Percentiles rank a stretch among this genome's conserved stretches.
Evolutionary conservation across 2,888 invertebrate genomes (phyloP).

Genomic region (Ceriagrion tenellum): DNA sequence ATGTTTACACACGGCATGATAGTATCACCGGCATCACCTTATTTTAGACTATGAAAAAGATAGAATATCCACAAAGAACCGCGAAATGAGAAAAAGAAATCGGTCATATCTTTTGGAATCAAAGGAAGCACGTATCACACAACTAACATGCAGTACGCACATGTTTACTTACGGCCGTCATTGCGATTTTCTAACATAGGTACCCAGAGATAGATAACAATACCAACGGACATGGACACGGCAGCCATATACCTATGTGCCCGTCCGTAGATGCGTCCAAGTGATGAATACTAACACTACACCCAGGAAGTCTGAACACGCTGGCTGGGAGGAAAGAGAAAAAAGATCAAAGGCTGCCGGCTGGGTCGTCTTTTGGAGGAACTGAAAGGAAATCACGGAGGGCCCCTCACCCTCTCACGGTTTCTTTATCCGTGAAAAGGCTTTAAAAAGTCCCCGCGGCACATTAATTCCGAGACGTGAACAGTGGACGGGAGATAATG

Average conservation of each 20-base stretch:
- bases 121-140: too few species aligned
- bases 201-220: background rate
- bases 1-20: too few species aligned
- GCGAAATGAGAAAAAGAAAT: too few species aligned
- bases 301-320: background rate
- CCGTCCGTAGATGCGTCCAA: background rate
- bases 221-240: background rate
- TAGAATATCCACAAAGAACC: too few species aligned
- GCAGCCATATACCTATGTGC: background rate
- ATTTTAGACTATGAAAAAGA: too few species aligned
- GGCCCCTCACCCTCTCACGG: background rate
- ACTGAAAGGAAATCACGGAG: background rate
- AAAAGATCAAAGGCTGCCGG: background rate
- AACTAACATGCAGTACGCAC: too few species aligned
- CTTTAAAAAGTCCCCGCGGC: background rate
- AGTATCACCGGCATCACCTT: too few species aligned
- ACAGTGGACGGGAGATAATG: background rate
- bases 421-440: background rate
- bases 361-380: background rate
- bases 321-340: background rate
- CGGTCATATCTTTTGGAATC: too few species aligned
- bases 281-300: background rate
- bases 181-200: too few species aligned
- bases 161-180: too few species aligned
- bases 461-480: conserved; percentile 2